Evolutionary conservation across 2,888 invertebrate genomes (phyloP).

Genomic region (Cerastis rubricosa): DNA sequence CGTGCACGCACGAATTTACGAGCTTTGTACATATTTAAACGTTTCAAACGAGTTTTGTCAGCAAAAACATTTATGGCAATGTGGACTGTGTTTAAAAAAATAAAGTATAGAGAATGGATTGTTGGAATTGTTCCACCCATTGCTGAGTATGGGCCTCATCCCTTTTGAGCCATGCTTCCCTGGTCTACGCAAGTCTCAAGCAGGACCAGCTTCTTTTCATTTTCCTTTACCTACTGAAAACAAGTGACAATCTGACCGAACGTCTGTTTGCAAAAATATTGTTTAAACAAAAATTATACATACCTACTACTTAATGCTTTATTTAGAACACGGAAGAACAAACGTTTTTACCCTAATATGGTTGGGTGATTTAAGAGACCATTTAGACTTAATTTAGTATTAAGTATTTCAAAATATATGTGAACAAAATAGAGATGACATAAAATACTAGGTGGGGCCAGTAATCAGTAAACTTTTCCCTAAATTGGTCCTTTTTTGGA

Average conservation of each 20-base stretch:
- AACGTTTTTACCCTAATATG: conserved; percentile 48
- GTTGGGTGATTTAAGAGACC: conserved; percentile 36
- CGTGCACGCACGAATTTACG: conserved; percentile 71
- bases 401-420: neutral
- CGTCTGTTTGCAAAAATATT: conserved; percentile 1
- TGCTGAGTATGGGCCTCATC: neutral
- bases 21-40: conserved; percentile 65
- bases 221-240: conserved; percentile 18
- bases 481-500: conserved; percentile 1
- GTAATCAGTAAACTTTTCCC: conserved; percentile 7
- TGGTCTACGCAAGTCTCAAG: neutral
- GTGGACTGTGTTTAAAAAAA: conserved; percentile 10
- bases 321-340: conserved; percentile 55
- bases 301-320: conserved; percentile 11
- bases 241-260: neutral
- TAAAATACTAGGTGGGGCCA: conserved; percentile 15
- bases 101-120: conserved; percentile 5
- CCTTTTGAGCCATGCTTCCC: neutral
- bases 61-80: conserved; percentile 48
- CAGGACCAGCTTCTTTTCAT: neutral
- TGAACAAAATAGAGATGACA: conserved; percentile 24
- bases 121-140: neutral
- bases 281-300: neutral
- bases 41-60: conserved; percentile 64
- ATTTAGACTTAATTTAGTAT: conserved; percentile 21